Evolutionary conservation across 2,888 invertebrate species (phyloP).

Genomic region (Drosophila siamana): DNA sequence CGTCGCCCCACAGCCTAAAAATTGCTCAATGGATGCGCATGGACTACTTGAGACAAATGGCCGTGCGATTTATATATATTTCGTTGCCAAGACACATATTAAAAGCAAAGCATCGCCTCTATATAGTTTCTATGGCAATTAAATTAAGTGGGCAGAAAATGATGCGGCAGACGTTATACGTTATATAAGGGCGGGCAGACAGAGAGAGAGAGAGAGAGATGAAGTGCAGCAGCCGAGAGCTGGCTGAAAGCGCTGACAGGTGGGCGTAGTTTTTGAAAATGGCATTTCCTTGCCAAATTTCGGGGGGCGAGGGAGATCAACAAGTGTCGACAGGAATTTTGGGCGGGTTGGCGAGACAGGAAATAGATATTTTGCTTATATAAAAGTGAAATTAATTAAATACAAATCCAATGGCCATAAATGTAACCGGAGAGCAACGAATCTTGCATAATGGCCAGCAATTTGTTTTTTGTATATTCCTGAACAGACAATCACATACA

Average conservation of each 20-base stretch:
- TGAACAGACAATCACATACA: slow-evolving; percentile 34
- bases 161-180: slow-evolving; percentile 9
- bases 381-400: slow-evolving; percentile 67
- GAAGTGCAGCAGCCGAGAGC: not conserved
- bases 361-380: slow-evolving; percentile 8
- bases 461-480: slow-evolving; percentile 6
- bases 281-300: slow-evolving; percentile 19
- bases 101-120: slow-evolving; percentile 41
- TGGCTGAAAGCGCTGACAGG: slow-evolving; percentile 33
- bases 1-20: not conserved
- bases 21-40: slow-evolving; percentile 2
- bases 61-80: slow-evolving; percentile 56
- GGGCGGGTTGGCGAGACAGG: not conserved
- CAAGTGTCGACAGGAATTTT: slow-evolving; percentile 53
- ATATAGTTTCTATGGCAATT: slow-evolving; percentile 63
- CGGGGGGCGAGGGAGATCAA: slow-evolving; percentile 46
- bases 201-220: slow-evolving; percentile 1
- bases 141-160: slow-evolving; percentile 46
- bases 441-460: slow-evolving; percentile 40
- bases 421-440: slow-evolving; percentile 41
- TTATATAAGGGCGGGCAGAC: slow-evolving; percentile 22
- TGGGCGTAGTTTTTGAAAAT: slow-evolving; percentile 48
- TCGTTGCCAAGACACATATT: slow-evolving; percentile 73
- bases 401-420: slow-evolving; percentile 58
- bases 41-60: slow-evolving; percentile 63